phyloP scores from a whole-genome alignment of 2,113 vertebrate species.

The Sporophila hypoxantha region DNA sequence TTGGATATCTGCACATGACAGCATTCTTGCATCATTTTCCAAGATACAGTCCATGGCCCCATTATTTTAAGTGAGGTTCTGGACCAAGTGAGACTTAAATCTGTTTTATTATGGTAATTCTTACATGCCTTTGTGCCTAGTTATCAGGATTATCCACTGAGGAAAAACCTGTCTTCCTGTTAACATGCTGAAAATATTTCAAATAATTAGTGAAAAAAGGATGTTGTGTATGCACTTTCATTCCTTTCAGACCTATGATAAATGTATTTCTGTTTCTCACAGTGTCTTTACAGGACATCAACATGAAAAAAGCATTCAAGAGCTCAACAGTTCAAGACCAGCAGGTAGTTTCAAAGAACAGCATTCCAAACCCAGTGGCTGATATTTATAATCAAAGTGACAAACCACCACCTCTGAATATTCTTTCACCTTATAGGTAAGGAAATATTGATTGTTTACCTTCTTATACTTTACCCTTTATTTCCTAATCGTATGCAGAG shows the following conservation, averaged over 20 bases:
- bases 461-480: background rate
- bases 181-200: background rate
- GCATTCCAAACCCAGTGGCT: conserved; percentile 85
- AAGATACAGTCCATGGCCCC: background rate
- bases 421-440: conserved; percentile 89
- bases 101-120: background rate
- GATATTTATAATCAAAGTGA: conserved; percentile 94
- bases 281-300: conserved; percentile 98
- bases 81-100: background rate
- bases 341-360: conserved; percentile 96
- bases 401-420: conserved; percentile 92
- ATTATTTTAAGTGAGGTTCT: background rate
- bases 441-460: background rate
- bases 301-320: conserved; percentile 98
- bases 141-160: background rate
- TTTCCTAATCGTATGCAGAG: background rate
- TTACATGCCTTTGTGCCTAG: background rate
- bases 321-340: conserved; percentile 94
- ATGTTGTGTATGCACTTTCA: background rate
- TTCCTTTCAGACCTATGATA: background rate
- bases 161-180: background rate
- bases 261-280: conserved; percentile 9
- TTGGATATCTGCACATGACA: background rate
- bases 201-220: background rate
- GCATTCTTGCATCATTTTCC: background rate